Percentiles rank a stretch among this genome's conserved stretches.
Evolutionary conservation across 2,888 invertebrate genomes (phyloP).

Genomic region (Myopa tessellatipennis): DNA sequence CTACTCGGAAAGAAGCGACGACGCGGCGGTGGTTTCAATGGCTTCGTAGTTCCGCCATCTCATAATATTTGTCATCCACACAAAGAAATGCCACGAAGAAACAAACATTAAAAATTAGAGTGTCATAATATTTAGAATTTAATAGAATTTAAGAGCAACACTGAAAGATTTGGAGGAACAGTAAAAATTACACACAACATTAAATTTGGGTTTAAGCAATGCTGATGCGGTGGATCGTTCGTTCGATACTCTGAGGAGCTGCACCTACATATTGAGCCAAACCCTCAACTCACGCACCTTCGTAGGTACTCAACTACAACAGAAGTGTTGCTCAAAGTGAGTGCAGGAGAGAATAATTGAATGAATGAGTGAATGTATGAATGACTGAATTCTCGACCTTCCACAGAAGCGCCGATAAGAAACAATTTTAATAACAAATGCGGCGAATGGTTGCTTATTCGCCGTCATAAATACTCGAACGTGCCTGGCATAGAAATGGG

Average conservation of each 20-base stretch:
- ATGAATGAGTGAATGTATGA: too few relatives aligned
- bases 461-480: conserved; percentile 6
- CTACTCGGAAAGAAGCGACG: too few relatives aligned
- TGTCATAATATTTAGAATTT: neutral
- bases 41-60: too few relatives aligned
- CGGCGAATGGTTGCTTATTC: conserved; percentile 18
- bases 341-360: too few relatives aligned
- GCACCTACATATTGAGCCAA: neutral
- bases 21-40: too few relatives aligned
- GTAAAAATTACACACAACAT: neutral
- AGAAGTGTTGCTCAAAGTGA: too few relatives aligned
- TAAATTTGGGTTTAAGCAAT: neutral
- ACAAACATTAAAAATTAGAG: neutral
- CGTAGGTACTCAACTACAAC: neutral
- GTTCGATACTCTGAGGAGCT: neutral
- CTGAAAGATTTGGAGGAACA: neutral
- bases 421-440: conserved; percentile 23
- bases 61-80: too few relatives aligned
- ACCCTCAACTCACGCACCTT: neutral
- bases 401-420: neutral
- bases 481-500: conserved; percentile 32
- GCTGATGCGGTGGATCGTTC: neutral
- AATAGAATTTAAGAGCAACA: neutral
- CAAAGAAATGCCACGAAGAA: too few relatives aligned
- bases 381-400: too few relatives aligned